Evolutionary conservation across 2,113 vertebrate genomes (phyloP).

Genomic region (Eurypyga helias): DNA sequence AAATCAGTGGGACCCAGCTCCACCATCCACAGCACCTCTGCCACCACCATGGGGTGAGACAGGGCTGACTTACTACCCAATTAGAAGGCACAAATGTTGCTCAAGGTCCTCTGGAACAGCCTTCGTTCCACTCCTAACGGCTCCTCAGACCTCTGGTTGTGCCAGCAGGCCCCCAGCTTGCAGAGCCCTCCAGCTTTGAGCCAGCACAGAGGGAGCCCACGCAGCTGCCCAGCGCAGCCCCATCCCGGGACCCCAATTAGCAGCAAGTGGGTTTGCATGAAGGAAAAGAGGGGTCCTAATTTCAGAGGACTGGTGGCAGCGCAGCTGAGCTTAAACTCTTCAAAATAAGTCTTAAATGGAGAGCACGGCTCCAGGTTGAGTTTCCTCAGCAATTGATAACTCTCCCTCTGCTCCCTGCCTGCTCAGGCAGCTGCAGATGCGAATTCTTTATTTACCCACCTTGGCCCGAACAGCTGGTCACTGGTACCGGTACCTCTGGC

Average conservation of each 20-base stretch:
- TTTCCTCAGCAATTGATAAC: neutral
- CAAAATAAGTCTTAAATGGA: neutral
- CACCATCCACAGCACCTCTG: neutral
- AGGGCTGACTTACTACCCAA: neutral
- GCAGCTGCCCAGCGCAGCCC: neutral
- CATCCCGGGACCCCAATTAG: neutral
- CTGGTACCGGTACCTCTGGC: neutral
- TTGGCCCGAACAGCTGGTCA: neutral
- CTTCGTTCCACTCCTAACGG: neutral
- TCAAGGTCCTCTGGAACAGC: neutral
- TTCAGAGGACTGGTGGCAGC: neutral
- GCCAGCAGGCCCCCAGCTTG: fast-evolving
- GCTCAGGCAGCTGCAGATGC: neutral
- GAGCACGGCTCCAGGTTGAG: neutral
- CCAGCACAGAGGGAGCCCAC: fast-evolving
- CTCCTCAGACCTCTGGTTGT: neutral
- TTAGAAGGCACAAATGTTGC: neutral
- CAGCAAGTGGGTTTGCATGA: neutral
- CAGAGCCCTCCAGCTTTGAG: neutral
- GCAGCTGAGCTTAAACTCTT: neutral
- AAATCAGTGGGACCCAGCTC: neutral
- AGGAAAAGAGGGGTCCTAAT: neutral
- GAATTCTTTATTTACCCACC: no score
- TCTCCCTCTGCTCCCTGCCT: neutral
- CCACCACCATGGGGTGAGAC: neutral